These are phyloP conservation scores for Tortricodes alternella DNA, from an alignment of 2,888 invertebrate genomes.

Conservation along the genomic window DNA sequence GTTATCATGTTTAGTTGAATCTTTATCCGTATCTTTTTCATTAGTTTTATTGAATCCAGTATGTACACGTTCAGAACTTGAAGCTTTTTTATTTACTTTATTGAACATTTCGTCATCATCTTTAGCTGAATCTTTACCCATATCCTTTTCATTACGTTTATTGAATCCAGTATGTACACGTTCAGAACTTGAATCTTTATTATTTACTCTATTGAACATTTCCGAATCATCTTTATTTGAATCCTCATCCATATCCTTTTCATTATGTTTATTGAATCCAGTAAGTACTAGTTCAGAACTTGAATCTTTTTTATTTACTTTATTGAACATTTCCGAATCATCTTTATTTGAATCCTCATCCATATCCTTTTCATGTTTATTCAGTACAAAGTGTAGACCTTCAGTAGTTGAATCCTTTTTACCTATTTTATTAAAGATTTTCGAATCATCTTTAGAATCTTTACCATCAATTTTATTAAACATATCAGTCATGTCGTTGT, in stretches of 20 bases:
- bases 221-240: neutral
- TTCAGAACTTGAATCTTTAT: neutral
- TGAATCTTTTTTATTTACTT: neutral
- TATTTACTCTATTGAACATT: neutral
- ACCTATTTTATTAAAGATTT: too few species aligned
- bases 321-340: neutral
- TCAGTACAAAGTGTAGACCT: too few species aligned
- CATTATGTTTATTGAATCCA: neutral
- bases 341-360: neutral
- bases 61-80: too few species aligned
- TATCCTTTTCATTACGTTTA: neutral
- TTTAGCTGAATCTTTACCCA: neutral
- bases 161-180: neutral
- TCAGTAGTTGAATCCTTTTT: too few species aligned
- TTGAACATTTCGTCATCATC: neutral
- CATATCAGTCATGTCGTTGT: too few species aligned
- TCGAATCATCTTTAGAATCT: too few species aligned
- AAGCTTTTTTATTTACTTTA: neutral
- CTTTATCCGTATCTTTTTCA: neutral
- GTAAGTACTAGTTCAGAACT: too few species aligned
- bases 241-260: neutral
- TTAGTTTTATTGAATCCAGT: neutral
- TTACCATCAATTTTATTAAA: too few species aligned
- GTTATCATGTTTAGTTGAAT: neutral
- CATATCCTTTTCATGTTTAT: neutral